Conservation (phyloP, 2,113 vertebrate species). For the Orthonyx spaldingii region DNA sequence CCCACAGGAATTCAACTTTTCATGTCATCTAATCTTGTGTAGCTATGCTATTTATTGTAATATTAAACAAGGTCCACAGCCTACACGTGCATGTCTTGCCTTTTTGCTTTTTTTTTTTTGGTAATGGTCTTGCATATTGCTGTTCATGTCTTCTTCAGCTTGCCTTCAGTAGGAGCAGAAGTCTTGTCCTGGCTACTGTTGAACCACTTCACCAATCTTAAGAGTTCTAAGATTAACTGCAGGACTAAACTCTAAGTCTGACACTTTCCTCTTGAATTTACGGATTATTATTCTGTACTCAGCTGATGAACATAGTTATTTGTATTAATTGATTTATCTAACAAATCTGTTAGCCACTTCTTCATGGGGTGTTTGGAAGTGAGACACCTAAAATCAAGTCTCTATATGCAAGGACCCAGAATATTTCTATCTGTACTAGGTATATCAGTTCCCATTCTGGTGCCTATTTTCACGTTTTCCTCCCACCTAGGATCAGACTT, state of each 20-base stretch:
- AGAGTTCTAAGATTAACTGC: neutral
- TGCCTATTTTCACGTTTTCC: neutral
- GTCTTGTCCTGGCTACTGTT: neutral
- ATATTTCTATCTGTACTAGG: neutral
- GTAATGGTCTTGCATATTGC: neutral
- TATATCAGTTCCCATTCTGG: neutral
- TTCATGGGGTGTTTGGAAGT: neutral
- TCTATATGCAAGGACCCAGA: neutral
- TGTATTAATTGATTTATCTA: neutral
- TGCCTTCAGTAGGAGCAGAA: neutral
- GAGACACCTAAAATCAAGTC: neutral
- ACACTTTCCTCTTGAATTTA: neutral
- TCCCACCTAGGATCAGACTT: neutral
- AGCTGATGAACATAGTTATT: neutral
- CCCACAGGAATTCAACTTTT: neutral
- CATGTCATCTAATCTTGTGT: accelerated
- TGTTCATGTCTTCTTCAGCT: neutral
- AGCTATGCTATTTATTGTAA: neutral
- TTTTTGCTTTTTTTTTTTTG: neutral
- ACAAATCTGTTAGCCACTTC: neutral
- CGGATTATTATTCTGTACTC: neutral
- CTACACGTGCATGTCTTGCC: accelerated
- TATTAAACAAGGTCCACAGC: neutral
- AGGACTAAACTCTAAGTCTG: neutral
- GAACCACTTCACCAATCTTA: neutral